phyloP scores from a whole-genome alignment of 2,113 vertebrate genomes.

The Cheilinus undulatus region DNA sequence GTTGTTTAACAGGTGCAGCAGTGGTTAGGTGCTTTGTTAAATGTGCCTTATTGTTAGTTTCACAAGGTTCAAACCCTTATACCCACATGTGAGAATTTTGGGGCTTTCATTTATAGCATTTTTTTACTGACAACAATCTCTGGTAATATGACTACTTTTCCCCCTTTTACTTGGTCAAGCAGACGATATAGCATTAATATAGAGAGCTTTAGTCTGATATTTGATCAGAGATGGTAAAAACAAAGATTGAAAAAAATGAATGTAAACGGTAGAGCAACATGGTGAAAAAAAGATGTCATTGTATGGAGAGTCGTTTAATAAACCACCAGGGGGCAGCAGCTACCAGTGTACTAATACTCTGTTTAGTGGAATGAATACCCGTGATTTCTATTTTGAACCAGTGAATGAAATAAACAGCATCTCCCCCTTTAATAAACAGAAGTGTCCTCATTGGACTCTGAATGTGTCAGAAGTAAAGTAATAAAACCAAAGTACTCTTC shows the following conservation, averaged over 20 bases:
- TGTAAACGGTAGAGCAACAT: background rate
- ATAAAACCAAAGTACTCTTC: background rate
- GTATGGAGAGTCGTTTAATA: background rate
- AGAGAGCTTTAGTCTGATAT: too few relatives aligned
- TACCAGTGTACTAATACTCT: conserved; percentile 18
- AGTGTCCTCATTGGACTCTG: background rate
- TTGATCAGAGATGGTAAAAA: background rate
- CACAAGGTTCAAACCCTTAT: background rate
- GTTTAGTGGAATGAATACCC: background rate
- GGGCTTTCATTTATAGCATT: too few relatives aligned
- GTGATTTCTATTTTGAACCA: conserved; percentile 13
- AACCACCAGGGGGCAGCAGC: conserved; percentile 72
- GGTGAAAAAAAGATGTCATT: background rate
- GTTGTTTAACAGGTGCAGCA: background rate
- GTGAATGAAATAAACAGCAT: background rate
- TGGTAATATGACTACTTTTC: background rate
- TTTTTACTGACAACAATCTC: background rate
- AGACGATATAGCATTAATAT: background rate
- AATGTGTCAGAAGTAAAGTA: background rate
- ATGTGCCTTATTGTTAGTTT: too few relatives aligned
- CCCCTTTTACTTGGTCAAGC: background rate
- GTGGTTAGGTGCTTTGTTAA: background rate
- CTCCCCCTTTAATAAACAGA: background rate
- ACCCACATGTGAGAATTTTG: fast-evolving
- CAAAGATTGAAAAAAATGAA: background rate